Evolutionary conservation across 1,140 invertebrate species (phyloP).

Genomic region (Lordiphosa collinella): DNA sequence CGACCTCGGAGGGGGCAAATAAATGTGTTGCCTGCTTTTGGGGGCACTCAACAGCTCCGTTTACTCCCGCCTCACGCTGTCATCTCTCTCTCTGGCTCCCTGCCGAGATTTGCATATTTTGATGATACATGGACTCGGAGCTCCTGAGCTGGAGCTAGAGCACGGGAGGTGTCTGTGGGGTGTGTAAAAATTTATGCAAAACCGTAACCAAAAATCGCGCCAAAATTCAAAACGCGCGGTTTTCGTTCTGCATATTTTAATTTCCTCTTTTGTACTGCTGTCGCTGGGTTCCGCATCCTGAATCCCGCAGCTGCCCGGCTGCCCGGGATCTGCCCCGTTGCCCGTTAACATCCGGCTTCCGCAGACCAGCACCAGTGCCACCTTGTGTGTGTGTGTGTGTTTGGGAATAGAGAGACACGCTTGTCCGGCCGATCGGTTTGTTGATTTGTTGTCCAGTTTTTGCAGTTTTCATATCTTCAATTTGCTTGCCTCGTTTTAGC

Average conservation of each 20-base stretch:
- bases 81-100: not conserved
- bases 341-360: conserved; percentile 65
- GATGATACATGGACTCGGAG: conserved; percentile 57
- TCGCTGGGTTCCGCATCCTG: not conserved
- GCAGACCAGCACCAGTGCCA: conserved; percentile 23
- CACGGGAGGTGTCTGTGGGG: conserved; percentile 7
- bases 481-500: conserved; percentile 26
- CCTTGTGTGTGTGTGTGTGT: conserved; percentile 1
- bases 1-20: too few species aligned
- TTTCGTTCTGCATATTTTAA: conserved; percentile 74
- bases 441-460: conserved; percentile 35
- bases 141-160: not conserved
- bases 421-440: conserved; percentile 33
- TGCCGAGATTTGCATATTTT: conserved; percentile 68
- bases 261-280: conserved; percentile 68
- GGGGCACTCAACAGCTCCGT: conserved; percentile 12
- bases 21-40: conserved; percentile 3
- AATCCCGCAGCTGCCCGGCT: conserved; percentile 35
- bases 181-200: conserved; percentile 61
- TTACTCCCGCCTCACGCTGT: conserved; percentile 10
- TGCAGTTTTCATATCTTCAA: conserved; percentile 59
- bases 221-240: conserved; percentile 75
- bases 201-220: conserved; percentile 51
- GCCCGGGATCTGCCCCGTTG: conserved; percentile 12
- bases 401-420: not conserved